A percentile compares a stretch with the other conserved stretches of the same genome.
These are phyloP conservation scores for Spinibarbus caldwelli DNA, from an alignment of 2,797 vertebrate genomes.

Conservation along the genomic window DNA sequence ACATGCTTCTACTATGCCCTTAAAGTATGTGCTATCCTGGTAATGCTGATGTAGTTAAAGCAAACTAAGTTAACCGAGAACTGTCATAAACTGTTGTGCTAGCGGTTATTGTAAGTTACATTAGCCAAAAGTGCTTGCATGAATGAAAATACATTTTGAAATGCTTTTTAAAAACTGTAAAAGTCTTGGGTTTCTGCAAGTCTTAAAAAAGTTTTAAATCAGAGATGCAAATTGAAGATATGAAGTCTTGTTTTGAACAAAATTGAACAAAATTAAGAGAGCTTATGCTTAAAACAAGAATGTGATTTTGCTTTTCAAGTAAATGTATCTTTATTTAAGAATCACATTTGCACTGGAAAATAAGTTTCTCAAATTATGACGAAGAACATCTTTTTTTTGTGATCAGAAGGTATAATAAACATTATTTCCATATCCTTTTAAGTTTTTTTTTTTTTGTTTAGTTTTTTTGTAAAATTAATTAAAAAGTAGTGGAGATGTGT, in stretches of 20 bases:
- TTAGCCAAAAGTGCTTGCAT: background rate
- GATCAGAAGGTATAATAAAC: background rate
- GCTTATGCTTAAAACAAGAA: no score
- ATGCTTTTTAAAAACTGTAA: background rate
- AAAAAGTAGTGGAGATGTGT: background rate
- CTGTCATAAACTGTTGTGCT: background rate
- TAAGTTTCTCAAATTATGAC: no score
- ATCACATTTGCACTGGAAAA: no score
- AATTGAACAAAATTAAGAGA: no score
- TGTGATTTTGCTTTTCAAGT: no score
- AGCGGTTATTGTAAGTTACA: background rate
- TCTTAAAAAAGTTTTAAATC: background rate
- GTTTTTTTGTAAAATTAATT: no score
- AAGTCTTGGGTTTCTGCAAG: background rate
- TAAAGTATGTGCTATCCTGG: background rate
- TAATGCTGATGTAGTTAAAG: background rate
- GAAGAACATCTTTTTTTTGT: background rate
- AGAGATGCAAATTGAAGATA: no score
- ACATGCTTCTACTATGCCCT: background rate
- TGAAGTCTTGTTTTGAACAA: no score
- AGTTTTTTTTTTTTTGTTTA: no score
- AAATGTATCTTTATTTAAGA: background rate
- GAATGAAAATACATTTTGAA: background rate
- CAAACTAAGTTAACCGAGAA: no score
- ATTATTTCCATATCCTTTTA: background rate